phyloP scores from a whole-genome alignment of 2,888 invertebrate species.

The Clitarchus hookeri region DNA sequence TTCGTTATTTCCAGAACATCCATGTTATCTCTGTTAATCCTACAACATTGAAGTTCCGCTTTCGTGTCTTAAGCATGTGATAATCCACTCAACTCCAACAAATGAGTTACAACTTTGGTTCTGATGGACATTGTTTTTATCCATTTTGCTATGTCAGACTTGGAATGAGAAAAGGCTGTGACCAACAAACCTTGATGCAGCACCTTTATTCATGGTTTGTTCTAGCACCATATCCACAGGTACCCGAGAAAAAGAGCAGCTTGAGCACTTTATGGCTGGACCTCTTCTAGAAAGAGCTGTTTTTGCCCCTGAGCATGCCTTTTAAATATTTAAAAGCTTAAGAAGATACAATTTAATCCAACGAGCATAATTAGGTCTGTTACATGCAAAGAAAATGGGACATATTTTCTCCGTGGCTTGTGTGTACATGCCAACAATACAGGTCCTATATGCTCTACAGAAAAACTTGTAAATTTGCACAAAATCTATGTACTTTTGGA shows the following conservation, averaged over 20 bases:
- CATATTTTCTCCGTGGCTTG: background rate
- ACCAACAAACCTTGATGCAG: constrained; percentile 18
- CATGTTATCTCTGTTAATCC: background rate
- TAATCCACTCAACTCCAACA: background rate
- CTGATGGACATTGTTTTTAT: constrained; percentile 17
- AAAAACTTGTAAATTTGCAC: constrained; percentile 18
- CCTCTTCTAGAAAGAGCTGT: background rate
- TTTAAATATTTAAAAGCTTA: background rate
- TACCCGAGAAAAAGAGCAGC: background rate
- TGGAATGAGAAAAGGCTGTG: background rate
- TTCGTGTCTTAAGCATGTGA: constrained; percentile 11
- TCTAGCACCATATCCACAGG: constrained; percentile 7
- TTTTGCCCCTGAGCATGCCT: background rate
- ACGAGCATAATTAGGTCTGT: constrained; percentile 15
- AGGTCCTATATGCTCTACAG: constrained; percentile 2
- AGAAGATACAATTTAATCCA: constrained; percentile 3
- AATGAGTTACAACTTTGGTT: background rate
- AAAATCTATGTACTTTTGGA: constrained; percentile 15
- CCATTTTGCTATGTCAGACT: background rate
- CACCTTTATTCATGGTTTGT: constrained; percentile 8
- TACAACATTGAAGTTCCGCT: constrained; percentile 5
- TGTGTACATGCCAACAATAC: constrained; percentile 1
- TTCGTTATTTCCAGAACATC: constrained; percentile 19
- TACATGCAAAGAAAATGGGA: constrained; percentile 19
- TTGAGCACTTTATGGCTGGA: background rate